These are phyloP conservation scores for Gracilinanus agilis DNA, from an alignment of 2,113 vertebrate species.

Conservation along the genomic window DNA sequence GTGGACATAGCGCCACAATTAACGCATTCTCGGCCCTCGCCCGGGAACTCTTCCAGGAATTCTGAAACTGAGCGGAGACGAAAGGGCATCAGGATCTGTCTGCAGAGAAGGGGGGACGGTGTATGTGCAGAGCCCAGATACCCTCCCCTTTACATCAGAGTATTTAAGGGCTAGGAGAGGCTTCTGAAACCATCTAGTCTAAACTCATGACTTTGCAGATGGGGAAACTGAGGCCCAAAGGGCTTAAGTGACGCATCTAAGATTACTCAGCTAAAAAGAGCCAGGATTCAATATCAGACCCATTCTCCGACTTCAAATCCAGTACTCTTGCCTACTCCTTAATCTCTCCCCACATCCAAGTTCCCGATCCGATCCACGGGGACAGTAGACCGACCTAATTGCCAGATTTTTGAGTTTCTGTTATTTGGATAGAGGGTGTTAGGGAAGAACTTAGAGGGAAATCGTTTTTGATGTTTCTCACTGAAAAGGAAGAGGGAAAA, in stretches of 20 bases:
- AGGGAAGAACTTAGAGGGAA: not conserved
- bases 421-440: not conserved
- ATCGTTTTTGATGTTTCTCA: not conserved
- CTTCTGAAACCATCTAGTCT: not conserved
- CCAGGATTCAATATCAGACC: not conserved
- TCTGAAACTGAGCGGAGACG: conserved; percentile 80
- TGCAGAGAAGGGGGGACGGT: not conserved
- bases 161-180: not conserved
- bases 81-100: rapidly evolving
- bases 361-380: not conserved
- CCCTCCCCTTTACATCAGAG: not conserved
- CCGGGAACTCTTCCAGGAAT: conserved; percentile 91
- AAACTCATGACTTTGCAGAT: not conserved
- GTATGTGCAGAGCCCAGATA: not conserved
- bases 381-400: not conserved
- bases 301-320: not conserved
- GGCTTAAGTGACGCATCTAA: not conserved
- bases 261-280: not conserved
- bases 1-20: conserved; percentile 99
- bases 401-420: not conserved
- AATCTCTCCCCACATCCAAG: not conserved
- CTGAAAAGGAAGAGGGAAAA: not conserved
- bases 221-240: not conserved
- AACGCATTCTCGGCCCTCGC: conserved; percentile 95
- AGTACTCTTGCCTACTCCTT: not conserved